Evolutionary conservation across 2,113 vertebrate species (phyloP).

Genomic region (Petaurus breviceps): DNA sequence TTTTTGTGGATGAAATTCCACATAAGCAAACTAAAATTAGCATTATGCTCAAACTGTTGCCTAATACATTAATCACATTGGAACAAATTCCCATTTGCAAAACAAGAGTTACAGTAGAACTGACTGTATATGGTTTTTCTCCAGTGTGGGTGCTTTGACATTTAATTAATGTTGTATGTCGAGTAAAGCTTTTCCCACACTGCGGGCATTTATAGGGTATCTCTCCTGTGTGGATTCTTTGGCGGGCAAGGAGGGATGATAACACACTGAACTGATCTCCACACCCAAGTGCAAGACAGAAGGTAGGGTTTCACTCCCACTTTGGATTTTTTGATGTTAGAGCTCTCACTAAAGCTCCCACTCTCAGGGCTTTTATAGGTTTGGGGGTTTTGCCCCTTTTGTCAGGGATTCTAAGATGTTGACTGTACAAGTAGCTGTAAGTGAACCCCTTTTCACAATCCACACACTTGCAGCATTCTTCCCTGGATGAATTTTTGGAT

Average conservation of each 20-base stretch:
- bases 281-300: neutral
- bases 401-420: neutral
- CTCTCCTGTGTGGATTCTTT: neutral
- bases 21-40: neutral
- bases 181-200: neutral
- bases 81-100: neutral
- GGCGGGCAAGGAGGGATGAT: neutral
- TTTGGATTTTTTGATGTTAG: neutral
- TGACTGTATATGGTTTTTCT: neutral
- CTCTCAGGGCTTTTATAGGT: neutral
- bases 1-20: neutral
- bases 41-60: neutral
- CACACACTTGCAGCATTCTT: neutral
- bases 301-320: neutral
- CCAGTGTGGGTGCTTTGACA: neutral
- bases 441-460: conserved; percentile 12
- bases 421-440: neutral
- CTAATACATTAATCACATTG: neutral
- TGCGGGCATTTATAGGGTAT: neutral
- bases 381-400: neutral
- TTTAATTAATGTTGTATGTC: neutral
- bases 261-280: neutral
- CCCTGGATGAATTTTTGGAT: neutral
- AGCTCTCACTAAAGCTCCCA: conserved; percentile 5
- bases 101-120: neutral